A percentile compares a stretch with the other conserved stretches of the same genome.
phyloP scores from a whole-genome alignment of 2,113 vertebrate species.

The Malurus alboscapulatus region DNA sequence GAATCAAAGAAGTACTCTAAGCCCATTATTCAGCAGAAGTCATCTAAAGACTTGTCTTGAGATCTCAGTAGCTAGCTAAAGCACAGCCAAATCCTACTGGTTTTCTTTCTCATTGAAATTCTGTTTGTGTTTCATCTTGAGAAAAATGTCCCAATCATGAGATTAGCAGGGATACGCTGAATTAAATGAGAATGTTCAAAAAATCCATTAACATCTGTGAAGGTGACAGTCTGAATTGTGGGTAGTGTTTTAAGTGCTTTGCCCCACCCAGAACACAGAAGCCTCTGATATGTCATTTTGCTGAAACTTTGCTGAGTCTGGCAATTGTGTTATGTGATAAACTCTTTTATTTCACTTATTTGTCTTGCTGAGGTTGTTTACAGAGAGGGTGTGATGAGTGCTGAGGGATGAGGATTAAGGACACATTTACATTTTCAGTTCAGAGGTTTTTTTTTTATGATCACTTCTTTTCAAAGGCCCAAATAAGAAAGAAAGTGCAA shows the following conservation, averaged over 20 bases:
- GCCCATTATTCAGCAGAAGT: background rate
- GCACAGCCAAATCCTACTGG: background rate
- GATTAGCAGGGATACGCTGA: constrained; percentile 21
- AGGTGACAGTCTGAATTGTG: background rate
- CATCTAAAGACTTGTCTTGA: background rate
- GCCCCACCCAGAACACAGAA: background rate
- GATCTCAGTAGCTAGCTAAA: background rate
- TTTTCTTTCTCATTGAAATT: constrained; percentile 10
- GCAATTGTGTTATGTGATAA: background rate
- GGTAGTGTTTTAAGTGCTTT: background rate
- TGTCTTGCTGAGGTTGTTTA: background rate
- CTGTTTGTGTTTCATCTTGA: constrained; percentile 19
- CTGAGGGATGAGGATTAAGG: background rate
- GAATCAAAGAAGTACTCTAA: constrained; percentile 20
- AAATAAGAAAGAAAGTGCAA: background rate
- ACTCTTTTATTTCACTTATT: constrained; percentile 18
- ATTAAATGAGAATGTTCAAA: background rate
- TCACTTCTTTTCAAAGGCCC: background rate
- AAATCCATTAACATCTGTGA: background rate
- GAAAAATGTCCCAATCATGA: background rate
- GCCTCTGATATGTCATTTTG: constrained; percentile 2
- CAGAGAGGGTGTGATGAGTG: constrained; percentile 48
- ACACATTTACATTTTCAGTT: background rate
- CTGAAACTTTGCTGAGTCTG: constrained; percentile 13
- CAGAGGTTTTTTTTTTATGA: background rate